Conservation (phyloP, 2,888 invertebrate species). For the Bombyx huttoni region DNA sequence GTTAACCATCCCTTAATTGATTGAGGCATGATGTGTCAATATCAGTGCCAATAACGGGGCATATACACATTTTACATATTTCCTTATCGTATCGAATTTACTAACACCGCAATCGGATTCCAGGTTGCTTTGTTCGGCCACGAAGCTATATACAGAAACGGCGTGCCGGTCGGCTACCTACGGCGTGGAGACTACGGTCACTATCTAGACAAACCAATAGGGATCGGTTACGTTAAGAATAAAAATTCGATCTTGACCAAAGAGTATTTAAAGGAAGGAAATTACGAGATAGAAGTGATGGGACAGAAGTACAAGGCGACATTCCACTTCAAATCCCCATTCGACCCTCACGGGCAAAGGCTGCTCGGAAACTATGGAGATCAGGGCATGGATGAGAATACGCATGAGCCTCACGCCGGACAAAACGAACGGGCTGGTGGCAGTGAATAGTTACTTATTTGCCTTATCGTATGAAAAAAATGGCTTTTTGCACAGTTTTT, state of each 20-base stretch:
- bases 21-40: too few species aligned
- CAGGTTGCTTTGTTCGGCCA: conserved; percentile 86
- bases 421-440: conserved; percentile 64
- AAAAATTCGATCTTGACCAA: conserved; percentile 75
- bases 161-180: conserved; percentile 82
- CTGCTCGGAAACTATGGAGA: conserved; percentile 78
- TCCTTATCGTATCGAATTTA: too few species aligned
- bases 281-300: conserved; percentile 86
- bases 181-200: conserved; percentile 86
- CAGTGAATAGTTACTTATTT: conserved; percentile 26
- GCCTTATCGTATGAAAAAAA: too few species aligned
- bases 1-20: too few species aligned
- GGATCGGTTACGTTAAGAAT: conserved; percentile 72
- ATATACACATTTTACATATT: too few species aligned
- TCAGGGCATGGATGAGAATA: conserved; percentile 47
- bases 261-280: conserved; percentile 77
- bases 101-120: too few species aligned
- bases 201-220: conserved; percentile 67
- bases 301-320: conserved; percentile 80
- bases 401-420: conserved; percentile 54
- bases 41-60: too few species aligned
- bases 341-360: conserved; percentile 84
- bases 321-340: conserved; percentile 81
- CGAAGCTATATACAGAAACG: conserved; percentile 87
- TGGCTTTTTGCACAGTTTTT: too few species aligned